These are phyloP conservation scores for Oscheius sp. DNA, from an alignment of 2,888 invertebrate genomes.

Conservation along the genomic window DNA sequence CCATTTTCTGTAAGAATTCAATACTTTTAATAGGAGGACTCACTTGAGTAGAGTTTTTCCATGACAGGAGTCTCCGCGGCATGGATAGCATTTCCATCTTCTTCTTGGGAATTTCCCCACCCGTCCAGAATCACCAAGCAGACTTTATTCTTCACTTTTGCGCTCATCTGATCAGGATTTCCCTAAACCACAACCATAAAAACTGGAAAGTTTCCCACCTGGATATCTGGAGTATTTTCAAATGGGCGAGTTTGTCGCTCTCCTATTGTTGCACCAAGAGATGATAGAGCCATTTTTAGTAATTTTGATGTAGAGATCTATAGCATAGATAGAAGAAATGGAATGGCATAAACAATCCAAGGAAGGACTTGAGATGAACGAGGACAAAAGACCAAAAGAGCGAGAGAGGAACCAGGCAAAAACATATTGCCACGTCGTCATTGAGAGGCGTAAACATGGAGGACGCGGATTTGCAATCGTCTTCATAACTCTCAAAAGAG, in stretches of 20 bases:
- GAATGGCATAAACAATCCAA: neutral
- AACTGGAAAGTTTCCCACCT: neutral
- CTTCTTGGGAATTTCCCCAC: constrained; percentile 74
- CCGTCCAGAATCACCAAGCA: constrained; percentile 76
- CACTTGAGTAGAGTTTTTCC: constrained; percentile 72
- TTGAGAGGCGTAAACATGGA: no score
- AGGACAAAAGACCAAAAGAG: no score
- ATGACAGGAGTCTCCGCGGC: constrained; percentile 75
- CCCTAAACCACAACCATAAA: neutral
- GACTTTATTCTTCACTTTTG: constrained; percentile 62
- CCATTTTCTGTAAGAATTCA: constrained; percentile 59
- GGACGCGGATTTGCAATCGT: no score
- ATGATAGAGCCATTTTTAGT: neutral
- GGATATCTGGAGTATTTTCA: no score
- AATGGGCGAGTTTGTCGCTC: neutral
- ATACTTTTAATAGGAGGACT: neutral
- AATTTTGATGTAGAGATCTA: neutral
- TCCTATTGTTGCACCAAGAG: neutral
- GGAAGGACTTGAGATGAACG: neutral
- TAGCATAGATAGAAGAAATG: neutral
- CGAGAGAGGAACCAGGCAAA: no score
- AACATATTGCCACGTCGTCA: no score
- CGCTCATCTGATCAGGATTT: neutral
- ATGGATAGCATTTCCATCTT: constrained; percentile 74
- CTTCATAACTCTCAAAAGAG: no score